These are phyloP conservation scores for Lymantria dispar DNA, from an alignment of 2,888 invertebrate species.

Conservation along the genomic window DNA sequence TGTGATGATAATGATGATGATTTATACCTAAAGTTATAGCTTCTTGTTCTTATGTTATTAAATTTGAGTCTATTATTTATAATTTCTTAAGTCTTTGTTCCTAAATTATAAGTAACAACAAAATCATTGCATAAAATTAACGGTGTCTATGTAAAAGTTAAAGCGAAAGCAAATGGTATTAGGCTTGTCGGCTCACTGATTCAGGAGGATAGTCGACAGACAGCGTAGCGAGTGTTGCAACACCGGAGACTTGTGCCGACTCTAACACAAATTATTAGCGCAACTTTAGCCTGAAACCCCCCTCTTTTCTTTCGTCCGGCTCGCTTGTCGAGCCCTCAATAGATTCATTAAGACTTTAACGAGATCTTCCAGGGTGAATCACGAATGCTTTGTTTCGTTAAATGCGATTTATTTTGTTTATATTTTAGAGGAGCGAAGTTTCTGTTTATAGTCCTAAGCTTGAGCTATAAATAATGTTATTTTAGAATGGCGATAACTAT, in stretches of 20 bases:
- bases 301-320: slow-evolving; percentile 62
- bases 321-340: slow-evolving; percentile 76
- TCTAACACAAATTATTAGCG: slow-evolving; percentile 72
- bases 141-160: slow-evolving; percentile 45
- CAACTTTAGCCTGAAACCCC: slow-evolving; percentile 54
- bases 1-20: too few relatives aligned
- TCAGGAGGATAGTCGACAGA: slow-evolving; percentile 35
- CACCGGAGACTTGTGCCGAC: slow-evolving; percentile 16
- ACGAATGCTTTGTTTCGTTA: slow-evolving; percentile 74
- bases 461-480: slow-evolving; percentile 2
- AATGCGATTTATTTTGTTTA: slow-evolving; percentile 75
- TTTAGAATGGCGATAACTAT: background rate
- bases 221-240: slow-evolving; percentile 25
- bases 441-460: slow-evolving; percentile 9
- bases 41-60: too few relatives aligned
- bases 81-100: background rate
- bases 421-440: slow-evolving; percentile 41
- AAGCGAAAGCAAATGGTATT: slow-evolving; percentile 57
- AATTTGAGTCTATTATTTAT: background rate
- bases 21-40: too few relatives aligned
- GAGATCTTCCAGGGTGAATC: slow-evolving; percentile 75
- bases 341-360: slow-evolving; percentile 81
- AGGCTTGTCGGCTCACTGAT: slow-evolving; percentile 57
- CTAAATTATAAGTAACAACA: slow-evolving; percentile 5
- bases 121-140: slow-evolving; percentile 33